Evolutionary conservation across 2,888 invertebrate species (phyloP), one percentile per base, ranked within the genome.

Genomic region (Sepiola atlantica): DNA sequence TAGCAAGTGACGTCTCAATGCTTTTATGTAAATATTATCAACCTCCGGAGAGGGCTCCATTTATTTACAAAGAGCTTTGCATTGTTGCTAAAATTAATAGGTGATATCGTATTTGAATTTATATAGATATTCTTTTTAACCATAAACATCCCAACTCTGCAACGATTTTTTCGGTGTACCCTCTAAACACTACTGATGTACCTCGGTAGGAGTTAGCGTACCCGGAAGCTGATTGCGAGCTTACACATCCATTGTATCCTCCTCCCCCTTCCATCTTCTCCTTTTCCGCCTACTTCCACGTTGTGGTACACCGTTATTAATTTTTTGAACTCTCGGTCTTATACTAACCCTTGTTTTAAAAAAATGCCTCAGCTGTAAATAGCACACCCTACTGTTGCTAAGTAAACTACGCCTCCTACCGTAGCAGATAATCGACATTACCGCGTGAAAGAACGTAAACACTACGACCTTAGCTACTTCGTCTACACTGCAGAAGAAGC

Each of bases 321-420:
- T 45, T 45, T 45, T 45, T n/a, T 77, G n/a, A 77, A n/a, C 77
- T 18, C n/a, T 32, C 77, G 10, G n/a, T n/a, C 16, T 77, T 77
- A 77, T 77, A 10, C n/a, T n/a, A 77, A 77, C n/a, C 77, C 77
- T 32, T n/a, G n/a, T 77, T 77, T 77, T 1, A 32, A 16, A n/a
- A 77, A 77, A 77, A 77, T 4, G 8, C 2, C n/a, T 77, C 28
- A 32, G 77, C 77, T 32, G n/a, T 12, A 77, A 77, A 77, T 77
- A 32, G 77, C 77, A n/a, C n/a, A 77, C n/a, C n/a, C n/a, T n/a
- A n/a, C 77, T 77, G 77, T 77, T 77, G 77, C 77, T 77, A 77
- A 77, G 77, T 77, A n/a, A 77, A n/a, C 77, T 77, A 77, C 77
- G n/a, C n/a, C 18, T n/a, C 32, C 77, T 77, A 77, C 77, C n/a